phyloP scores from a whole-genome alignment of 2,113 vertebrate species.

The Percina caprodes region DNA sequence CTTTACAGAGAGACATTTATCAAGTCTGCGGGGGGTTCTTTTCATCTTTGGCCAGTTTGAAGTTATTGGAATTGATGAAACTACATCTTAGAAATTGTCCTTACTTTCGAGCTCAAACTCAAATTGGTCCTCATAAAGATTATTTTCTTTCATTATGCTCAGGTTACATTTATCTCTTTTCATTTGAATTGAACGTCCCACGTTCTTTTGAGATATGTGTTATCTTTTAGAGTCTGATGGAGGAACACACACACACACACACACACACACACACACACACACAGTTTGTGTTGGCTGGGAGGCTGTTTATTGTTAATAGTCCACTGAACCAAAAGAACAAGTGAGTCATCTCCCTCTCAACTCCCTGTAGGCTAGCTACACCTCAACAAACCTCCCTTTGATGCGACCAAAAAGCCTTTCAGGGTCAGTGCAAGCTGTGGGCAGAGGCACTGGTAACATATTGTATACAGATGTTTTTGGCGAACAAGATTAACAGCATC shows the following conservation, averaged over 20 bases:
- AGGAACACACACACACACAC: not conserved
- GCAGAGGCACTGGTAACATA: not conserved
- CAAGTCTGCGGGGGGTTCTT: not conserved
- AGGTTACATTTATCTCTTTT: not conserved
- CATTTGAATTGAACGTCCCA: not conserved
- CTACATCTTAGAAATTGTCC: not conserved
- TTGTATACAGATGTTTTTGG: not conserved
- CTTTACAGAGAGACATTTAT: not conserved
- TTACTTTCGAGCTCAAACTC: not conserved
- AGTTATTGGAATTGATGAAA: not conserved
- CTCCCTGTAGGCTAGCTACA: not conserved
- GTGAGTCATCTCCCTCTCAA: conserved; percentile 46
- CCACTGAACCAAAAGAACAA: conserved; percentile 6
- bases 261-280: conserved; percentile 14
- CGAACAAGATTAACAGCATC: not conserved
- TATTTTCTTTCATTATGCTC: too few relatives aligned
- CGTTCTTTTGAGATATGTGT: too few relatives aligned
- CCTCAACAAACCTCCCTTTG: not conserved
- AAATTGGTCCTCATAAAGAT: not conserved
- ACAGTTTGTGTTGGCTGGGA: conserved; percentile 23
- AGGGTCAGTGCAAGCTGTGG: conserved; percentile 1
- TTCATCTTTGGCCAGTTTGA: not conserved
- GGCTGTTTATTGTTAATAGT: conserved; percentile 13
- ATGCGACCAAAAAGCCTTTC: conserved; percentile 1
- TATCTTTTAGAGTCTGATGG: not conserved